Evolutionary conservation across 2,113 vertebrate genomes (phyloP).

Genomic region (Labrus mixtus): DNA sequence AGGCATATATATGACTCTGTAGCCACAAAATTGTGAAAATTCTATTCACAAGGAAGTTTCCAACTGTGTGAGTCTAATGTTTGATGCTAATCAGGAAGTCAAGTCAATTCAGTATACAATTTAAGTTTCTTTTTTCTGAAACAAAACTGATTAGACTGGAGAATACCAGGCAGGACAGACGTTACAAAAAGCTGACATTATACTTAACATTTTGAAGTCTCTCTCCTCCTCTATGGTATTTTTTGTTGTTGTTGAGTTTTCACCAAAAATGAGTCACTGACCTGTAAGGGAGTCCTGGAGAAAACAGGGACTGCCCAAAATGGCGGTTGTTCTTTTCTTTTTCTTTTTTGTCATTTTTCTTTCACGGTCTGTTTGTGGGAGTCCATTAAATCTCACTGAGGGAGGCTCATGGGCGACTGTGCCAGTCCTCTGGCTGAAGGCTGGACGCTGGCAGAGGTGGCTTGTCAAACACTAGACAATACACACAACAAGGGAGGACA

Average conservation of each 20-base stretch:
- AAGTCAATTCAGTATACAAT: too few relatives aligned
- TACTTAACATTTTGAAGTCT: neutral
- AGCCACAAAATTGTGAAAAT: too few relatives aligned
- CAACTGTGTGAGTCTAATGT: too few relatives aligned
- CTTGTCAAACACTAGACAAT: constrained; percentile 63
- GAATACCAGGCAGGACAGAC: too few relatives aligned
- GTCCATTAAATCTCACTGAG: constrained; percentile 50
- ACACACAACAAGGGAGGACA: constrained; percentile 53
- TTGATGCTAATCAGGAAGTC: too few relatives aligned
- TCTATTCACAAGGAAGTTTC: too few relatives aligned
- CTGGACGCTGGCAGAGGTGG: constrained; percentile 56
- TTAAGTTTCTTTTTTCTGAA: too few relatives aligned
- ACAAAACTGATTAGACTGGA: too few relatives aligned
- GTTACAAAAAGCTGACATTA: too few relatives aligned
- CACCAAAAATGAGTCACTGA: constrained; percentile 14
- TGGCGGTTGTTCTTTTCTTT: constrained; percentile 21
- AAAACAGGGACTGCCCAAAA: constrained; percentile 50
- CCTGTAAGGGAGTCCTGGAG: constrained; percentile 13
- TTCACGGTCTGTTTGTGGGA: constrained; percentile 45
- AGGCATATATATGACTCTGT: too few relatives aligned
- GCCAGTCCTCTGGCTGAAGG: constrained; percentile 50
- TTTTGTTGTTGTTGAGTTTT: constrained; percentile 5
- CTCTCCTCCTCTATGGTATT: neutral
- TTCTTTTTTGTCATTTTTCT: too few relatives aligned
- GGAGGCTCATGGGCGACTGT: constrained; percentile 34